These are phyloP conservation scores for Lates calcarifer DNA, from an alignment of 2,113 vertebrate genomes.

Conservation along the genomic window DNA sequence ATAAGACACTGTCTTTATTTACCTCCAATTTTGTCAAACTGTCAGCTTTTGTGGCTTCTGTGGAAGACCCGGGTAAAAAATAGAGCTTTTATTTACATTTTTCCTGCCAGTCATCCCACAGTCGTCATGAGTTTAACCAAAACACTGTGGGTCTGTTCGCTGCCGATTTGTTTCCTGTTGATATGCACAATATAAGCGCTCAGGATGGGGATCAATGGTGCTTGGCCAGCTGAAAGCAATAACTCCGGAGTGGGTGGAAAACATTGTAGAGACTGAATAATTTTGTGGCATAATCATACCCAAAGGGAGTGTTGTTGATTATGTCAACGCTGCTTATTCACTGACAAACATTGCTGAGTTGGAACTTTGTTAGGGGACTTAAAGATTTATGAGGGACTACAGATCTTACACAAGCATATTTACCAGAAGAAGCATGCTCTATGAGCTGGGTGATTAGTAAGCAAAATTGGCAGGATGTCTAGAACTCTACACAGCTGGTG, in stretches of 20 bases:
- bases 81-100: constrained; percentile 50
- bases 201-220: constrained; percentile 44
- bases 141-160: constrained; percentile 18
- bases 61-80: constrained; percentile 43
- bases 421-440: constrained; percentile 29
- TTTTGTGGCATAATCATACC: constrained; percentile 45
- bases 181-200: constrained; percentile 26
- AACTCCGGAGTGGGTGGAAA: constrained; percentile 43
- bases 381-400: constrained; percentile 50
- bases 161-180: constrained; percentile 58
- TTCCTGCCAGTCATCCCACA: constrained; percentile 45
- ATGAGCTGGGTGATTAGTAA: constrained; percentile 43
- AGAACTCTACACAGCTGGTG: constrained; percentile 54
- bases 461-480: constrained; percentile 44
- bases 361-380: constrained; percentile 34
- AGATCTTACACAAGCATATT: constrained; percentile 52
- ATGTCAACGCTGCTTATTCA: constrained; percentile 52
- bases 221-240: constrained; percentile 63
- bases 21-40: constrained; percentile 35
- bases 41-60: constrained; percentile 37
- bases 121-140: constrained; percentile 38
- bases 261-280: constrained; percentile 39
- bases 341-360: constrained; percentile 62
- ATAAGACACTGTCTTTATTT: constrained; percentile 43
- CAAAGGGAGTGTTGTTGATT: constrained; percentile 58